Conservation (phyloP, 2,113 vertebrate genomes). For the Calonectris borealis region DNA sequence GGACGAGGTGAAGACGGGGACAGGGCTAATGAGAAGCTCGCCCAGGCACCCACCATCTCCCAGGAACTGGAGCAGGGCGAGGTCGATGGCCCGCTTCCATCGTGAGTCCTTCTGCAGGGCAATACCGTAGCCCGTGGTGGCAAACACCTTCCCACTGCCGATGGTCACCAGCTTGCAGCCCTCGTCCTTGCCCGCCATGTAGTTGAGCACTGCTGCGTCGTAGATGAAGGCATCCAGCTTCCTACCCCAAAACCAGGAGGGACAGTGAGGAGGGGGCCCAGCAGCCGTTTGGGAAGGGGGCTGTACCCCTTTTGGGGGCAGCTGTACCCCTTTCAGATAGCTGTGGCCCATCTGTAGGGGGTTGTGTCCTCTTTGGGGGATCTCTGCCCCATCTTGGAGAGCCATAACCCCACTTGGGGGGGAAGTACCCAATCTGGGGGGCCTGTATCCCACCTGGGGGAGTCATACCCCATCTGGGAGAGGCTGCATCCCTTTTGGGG, state of each 20-base stretch:
- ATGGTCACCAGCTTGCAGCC: conserved; percentile 99
- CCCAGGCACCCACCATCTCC: conserved; percentile 82
- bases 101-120: conserved; percentile 95
- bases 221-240: conserved; percentile 98
- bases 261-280: neutral
- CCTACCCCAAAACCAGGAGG: conserved; percentile 61
- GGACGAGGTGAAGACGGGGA: neutral
- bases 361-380: no score
- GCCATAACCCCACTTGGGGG: neutral
- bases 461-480: neutral
- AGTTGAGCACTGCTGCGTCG: conserved; percentile 94
- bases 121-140: conserved; percentile 95
- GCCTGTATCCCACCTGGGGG: neutral
- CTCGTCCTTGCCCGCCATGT: conserved; percentile 98
- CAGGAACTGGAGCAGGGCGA: conserved; percentile 95
- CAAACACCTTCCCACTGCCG: conserved; percentile 96
- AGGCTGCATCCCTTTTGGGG: neutral
- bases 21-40: fast-evolving
- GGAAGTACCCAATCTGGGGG: neutral
- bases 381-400: neutral
- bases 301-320: neutral
- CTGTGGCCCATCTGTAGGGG: neutral
- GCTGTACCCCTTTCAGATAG: neutral
- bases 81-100: conserved; percentile 94
- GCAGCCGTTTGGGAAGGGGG: fast-evolving